Evolutionary conservation across 2,888 invertebrate species (phyloP).

Genomic region (Coelinius sp.): DNA sequence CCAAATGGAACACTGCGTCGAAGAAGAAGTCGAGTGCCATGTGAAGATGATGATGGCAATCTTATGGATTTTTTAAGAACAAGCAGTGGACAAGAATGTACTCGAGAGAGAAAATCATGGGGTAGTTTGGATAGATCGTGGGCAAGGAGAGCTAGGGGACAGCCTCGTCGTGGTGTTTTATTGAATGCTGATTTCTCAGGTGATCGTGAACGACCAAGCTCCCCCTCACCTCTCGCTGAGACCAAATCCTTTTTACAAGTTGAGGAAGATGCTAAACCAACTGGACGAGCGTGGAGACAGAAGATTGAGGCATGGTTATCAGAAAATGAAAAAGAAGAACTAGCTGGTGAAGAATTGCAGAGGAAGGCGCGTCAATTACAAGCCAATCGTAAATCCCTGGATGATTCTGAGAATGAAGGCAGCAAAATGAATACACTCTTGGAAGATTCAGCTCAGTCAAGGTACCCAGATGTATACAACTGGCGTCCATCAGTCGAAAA

Average conservation of each 20-base stretch:
- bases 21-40: conserved; percentile 84
- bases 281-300: conserved; percentile 86
- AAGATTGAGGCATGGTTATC: conserved; percentile 94
- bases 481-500: conserved; percentile 89
- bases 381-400: conserved; percentile 83
- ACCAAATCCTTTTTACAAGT: conserved; percentile 72
- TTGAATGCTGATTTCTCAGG: conserved; percentile 80
- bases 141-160: conserved; percentile 85
- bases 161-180: conserved; percentile 84
- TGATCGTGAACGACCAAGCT: conserved; percentile 81
- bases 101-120: conserved; percentile 85
- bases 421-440: conserved; percentile 70
- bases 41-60: conserved; percentile 87
- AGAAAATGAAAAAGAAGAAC: conserved; percentile 87
- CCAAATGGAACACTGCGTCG: conserved; percentile 90
- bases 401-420: conserved; percentile 83
- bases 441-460: conserved; percentile 76
- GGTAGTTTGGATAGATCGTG: conserved; percentile 93
- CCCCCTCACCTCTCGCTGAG: conserved; percentile 77
- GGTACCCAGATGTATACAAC: conserved; percentile 79
- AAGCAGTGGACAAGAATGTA: conserved; percentile 80
- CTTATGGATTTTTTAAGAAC: conserved; percentile 88
- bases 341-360: conserved; percentile 79
- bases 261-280: conserved; percentile 74
- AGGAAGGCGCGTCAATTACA: conserved; percentile 78